These are phyloP conservation scores for Andrena haemorrhoa DNA, from an alignment of 2,888 invertebrate species.

Conservation along the genomic window DNA sequence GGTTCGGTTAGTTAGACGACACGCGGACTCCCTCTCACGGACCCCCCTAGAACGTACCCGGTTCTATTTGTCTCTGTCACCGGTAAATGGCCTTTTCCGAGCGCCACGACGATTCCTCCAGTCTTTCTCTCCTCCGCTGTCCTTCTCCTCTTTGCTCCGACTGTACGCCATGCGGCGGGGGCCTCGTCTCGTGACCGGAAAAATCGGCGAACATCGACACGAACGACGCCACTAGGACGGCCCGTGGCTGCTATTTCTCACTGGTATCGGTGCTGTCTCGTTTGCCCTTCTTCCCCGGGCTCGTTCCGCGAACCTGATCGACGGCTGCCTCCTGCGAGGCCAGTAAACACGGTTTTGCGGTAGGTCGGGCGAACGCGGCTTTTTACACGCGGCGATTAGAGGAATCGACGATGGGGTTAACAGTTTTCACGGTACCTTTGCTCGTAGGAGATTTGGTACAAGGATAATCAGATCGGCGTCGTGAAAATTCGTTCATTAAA, in stretches of 20 bases:
- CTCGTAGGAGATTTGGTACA: background rate
- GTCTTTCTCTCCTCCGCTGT: slow-evolving; percentile 37
- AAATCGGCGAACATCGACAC: slow-evolving; percentile 64
- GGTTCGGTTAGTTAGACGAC: slow-evolving; percentile 63
- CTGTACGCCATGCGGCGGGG: slow-evolving; percentile 5
- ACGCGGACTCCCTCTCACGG: slow-evolving; percentile 50
- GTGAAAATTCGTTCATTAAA: too few species aligned
- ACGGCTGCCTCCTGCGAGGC: slow-evolving; percentile 26
- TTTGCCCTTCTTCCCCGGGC: slow-evolving; percentile 45
- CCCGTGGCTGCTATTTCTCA: slow-evolving; percentile 59
- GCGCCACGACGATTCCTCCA: slow-evolving; percentile 57
- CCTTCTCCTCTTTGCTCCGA: slow-evolving; percentile 44
- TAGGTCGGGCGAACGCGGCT: slow-evolving; percentile 24
- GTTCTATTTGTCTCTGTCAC: slow-evolving; percentile 79
- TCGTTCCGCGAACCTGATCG: slow-evolving; percentile 45
- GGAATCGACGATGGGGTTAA: background rate
- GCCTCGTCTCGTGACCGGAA: slow-evolving; percentile 52
- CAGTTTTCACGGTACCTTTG: background rate
- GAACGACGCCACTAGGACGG: slow-evolving; percentile 52
- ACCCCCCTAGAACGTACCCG: slow-evolving; percentile 67
- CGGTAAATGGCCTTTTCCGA: slow-evolving; percentile 75
- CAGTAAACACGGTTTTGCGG: slow-evolving; percentile 34
- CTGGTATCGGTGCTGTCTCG: slow-evolving; percentile 45
- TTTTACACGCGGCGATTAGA: background rate
- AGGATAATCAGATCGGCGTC: background rate